Evolutionary conservation across 2,113 vertebrate genomes (phyloP).

Genomic region (Toxostoma redivivum): DNA sequence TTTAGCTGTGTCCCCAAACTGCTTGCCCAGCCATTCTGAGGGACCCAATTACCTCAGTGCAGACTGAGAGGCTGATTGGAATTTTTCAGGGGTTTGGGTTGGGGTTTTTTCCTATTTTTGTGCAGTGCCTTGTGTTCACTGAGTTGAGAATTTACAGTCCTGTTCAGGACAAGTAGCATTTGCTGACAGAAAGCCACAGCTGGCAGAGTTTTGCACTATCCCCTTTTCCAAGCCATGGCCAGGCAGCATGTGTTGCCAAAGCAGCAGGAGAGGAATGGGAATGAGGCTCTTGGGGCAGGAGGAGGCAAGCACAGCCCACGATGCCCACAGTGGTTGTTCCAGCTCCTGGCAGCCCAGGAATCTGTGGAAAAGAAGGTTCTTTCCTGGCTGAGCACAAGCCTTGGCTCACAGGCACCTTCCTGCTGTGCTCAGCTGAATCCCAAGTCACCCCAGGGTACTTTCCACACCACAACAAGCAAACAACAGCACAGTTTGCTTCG

Average conservation of each 20-base stretch:
- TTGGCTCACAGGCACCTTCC: rapidly evolving
- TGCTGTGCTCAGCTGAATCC: not conserved
- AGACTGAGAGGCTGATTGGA: not conserved
- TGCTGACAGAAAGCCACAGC: not conserved
- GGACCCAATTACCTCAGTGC: not conserved
- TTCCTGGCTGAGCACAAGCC: not conserved
- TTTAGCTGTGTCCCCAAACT: not conserved
- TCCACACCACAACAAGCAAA: not conserved
- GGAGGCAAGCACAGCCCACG: rapidly evolving
- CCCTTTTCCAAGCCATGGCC: not conserved
- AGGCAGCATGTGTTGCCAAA: not conserved
- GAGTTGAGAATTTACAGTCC: not conserved
- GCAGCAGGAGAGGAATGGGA: not conserved
- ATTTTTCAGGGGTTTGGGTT: not conserved
- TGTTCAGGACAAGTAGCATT: not conserved
- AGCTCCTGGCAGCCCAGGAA: not conserved
- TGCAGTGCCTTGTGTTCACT: not conserved
- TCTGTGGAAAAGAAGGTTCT: not conserved
- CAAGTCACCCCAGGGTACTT: not conserved
- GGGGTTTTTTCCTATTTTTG: not conserved
- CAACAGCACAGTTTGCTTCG: rapidly evolving
- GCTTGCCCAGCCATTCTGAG: not conserved
- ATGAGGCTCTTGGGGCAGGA: not conserved
- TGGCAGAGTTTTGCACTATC: not conserved
- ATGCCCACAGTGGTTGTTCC: not conserved